A percentile compares a stretch with the other conserved stretches of the same genome.
Evolutionary conservation across 1,140 invertebrate species (phyloP).

Genomic region (Lucilia cuprina): DNA sequence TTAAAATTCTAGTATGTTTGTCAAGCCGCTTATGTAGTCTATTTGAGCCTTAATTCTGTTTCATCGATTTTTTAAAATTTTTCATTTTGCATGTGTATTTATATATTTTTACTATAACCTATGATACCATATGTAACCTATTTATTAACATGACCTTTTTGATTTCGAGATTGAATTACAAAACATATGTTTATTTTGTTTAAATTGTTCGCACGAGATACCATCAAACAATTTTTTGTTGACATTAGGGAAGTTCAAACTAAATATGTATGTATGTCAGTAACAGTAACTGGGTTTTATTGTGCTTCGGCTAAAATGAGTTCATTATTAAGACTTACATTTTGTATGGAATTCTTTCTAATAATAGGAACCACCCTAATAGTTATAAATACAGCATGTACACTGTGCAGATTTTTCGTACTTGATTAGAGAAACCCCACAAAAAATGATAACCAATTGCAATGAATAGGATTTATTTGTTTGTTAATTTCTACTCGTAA

Average conservation of each 20-base stretch:
- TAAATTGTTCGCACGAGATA: neutral
- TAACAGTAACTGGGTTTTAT: too few species aligned
- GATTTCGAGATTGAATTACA: neutral
- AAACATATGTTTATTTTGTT: neutral
- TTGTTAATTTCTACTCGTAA: neutral
- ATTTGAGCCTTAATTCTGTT: too few species aligned
- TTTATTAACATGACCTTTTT: neutral
- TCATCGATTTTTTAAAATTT: too few species aligned
- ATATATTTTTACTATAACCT: too few species aligned
- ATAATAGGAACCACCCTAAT: neutral
- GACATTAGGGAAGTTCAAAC: neutral
- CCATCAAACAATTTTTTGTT: neutral
- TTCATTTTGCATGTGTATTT: too few species aligned
- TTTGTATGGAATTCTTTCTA: neutral
- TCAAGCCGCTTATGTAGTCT: too few species aligned
- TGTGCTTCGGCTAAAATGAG: too few species aligned
- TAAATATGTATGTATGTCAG: neutral
- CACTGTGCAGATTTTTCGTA: neutral
- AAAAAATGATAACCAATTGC: neutral
- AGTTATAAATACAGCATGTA: neutral
- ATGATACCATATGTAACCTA: neutral
- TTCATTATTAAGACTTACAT: neutral
- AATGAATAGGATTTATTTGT: neutral
- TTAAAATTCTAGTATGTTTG: too few species aligned
- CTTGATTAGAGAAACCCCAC: neutral